Evolutionary conservation across 1,140 invertebrate species (phyloP), one percentile per base, ranked within the genome.

Genomic region (Anoplolepis gracilipes): DNA sequence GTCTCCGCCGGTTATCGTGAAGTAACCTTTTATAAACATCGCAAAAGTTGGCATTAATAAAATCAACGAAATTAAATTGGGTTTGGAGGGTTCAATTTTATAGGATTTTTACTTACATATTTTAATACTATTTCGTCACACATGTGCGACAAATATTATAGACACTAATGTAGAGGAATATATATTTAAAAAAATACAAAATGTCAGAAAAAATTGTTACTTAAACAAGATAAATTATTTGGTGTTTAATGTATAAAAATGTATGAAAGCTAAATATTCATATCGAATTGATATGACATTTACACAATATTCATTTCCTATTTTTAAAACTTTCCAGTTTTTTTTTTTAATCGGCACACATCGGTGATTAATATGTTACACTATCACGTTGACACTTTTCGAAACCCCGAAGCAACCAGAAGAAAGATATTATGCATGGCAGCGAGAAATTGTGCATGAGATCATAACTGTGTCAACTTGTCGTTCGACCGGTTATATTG

Each of bases 391-490:
- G 11, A n/a, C n/a, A 59, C 25, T 25, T 16, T 59, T 61, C 25
- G 22, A 30, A 28, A 55, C 11, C 30, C 10, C 72, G 30, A 28
- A 42, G 65, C 42, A 22, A 59, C 36, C 25, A 11, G 59, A 77
- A 53, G 39, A 87, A 87, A 33, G 53, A 86, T 78, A 75, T 72
- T 81, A 53, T 46, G 49, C 84, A 28, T 87, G 59, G 49, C 49
- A 73, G 65, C 67, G 85, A 81, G 65, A 87, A 87, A 87, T 87
- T 87, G 67, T 86, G 67, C 22, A 49, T 65, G 65, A 67, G 77
- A 75, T 87, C 64, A 72, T 88, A 87, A 90, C 88, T 75, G 77
- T 85, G 78, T 85, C 84, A 85, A 85, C 81, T 85, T 78, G 70
- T 84, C 77, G 85, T 77, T 88, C 84, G 87, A 85, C 67, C 62